A percentile compares a stretch with the other conserved stretches of the same genome.
Conservation (phyloP, 2,888 invertebrate genomes). For the Acronicta alni region DNA sequence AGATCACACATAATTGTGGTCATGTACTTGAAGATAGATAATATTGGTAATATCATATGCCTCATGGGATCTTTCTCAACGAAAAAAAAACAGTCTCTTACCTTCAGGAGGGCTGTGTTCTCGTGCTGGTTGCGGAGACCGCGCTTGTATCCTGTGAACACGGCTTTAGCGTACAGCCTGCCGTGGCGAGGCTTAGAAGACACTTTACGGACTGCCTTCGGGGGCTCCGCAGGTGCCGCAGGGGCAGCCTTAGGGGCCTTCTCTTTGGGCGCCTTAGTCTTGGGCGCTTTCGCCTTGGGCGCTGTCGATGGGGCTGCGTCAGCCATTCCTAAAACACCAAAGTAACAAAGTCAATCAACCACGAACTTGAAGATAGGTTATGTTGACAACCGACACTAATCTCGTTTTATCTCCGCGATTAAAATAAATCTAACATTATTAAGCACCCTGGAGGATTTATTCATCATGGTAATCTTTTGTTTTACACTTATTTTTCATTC, state of each 20-base stretch:
- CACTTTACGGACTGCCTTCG: conserved; percentile 85
- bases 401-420: conserved; percentile 69
- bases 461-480: conserved; percentile 36
- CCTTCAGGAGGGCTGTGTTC: conserved; percentile 97
- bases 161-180: conserved; percentile 98
- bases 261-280: conserved; percentile 89
- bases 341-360: conserved; percentile 51
- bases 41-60: background rate
- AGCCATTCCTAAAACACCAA: conserved; percentile 89
- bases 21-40: too few relatives aligned
- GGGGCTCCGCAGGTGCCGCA: conserved; percentile 86
- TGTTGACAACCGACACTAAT: conserved; percentile 83
- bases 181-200: conserved; percentile 91
- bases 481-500: conserved; percentile 61
- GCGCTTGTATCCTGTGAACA: conserved; percentile 98
- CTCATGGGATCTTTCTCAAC: conserved; percentile 24
- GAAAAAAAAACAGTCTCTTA: conserved; percentile 53
- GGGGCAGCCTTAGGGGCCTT: conserved; percentile 88
- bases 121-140: conserved; percentile 99
- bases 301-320: conserved; percentile 88
- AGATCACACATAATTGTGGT: too few relatives aligned
- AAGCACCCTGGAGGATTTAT: conserved; percentile 26
- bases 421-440: conserved; percentile 65
- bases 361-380: conserved; percentile 73
- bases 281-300: conserved; percentile 87